Evolutionary conservation across 2,888 invertebrate species (phyloP).

Genomic region (Galeopsomyia nigrocyanea): DNA sequence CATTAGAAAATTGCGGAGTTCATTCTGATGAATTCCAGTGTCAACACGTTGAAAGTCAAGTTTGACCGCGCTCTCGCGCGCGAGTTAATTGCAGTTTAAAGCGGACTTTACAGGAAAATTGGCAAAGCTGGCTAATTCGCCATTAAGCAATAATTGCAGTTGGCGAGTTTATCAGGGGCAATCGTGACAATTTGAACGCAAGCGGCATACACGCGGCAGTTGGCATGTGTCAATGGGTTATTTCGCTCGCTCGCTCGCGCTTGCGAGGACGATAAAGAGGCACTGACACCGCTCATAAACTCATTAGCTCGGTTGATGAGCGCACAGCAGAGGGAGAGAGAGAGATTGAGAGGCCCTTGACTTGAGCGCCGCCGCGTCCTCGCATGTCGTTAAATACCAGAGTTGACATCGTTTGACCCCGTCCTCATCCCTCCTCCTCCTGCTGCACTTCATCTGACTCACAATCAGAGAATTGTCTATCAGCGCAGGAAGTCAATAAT

Average conservation of each 20-base stretch:
- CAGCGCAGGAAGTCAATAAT: slow-evolving; percentile 44
- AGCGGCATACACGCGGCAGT: slow-evolving; percentile 13
- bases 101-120: slow-evolving; percentile 25
- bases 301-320: slow-evolving; percentile 55
- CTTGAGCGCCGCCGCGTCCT: slow-evolving; percentile 52
- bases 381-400: slow-evolving; percentile 64
- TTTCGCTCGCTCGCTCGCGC: background rate
- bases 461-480: slow-evolving; percentile 49
- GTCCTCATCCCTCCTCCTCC: slow-evolving; percentile 36
- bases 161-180: slow-evolving; percentile 34
- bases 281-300: slow-evolving; percentile 58
- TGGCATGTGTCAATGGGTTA: too few relatives aligned
- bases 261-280: background rate
- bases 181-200: slow-evolving; percentile 39
- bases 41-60: slow-evolving; percentile 8
- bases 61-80: background rate
- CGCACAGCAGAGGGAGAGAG: slow-evolving; percentile 12
- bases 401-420: slow-evolving; percentile 66
- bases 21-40: too few relatives aligned
- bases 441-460: slow-evolving; percentile 51
- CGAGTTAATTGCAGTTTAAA: slow-evolving; percentile 7
- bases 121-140: slow-evolving; percentile 35
- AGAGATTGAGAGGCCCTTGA: slow-evolving; percentile 56
- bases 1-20: too few relatives aligned
- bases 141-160: slow-evolving; percentile 39